Conservation (phyloP, 2,888 invertebrate genomes). For the Pristionchus fissidentatus region DNA sequence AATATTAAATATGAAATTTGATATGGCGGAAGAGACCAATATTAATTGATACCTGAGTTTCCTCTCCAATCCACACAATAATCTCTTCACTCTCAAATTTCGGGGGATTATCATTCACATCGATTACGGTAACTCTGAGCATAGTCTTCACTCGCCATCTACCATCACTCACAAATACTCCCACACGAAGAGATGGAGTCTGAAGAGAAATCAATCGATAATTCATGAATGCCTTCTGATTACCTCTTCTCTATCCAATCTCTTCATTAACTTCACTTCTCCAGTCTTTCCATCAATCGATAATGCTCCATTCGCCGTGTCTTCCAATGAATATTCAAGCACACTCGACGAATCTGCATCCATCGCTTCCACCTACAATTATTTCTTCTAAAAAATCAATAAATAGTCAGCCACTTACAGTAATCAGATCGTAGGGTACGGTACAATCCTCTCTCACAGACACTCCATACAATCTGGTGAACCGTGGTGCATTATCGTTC, state of each 20-base stretch:
- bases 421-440: constrained; percentile 43
- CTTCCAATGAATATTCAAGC: constrained; percentile 56
- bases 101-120: constrained; percentile 95
- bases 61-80: constrained; percentile 39
- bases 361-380: constrained; percentile 55
- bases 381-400: neutral
- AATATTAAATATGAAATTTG: neutral
- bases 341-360: constrained; percentile 57
- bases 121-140: constrained; percentile 87
- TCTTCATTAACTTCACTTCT: constrained; percentile 52
- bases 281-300: constrained; percentile 55
- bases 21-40: neutral
- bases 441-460: constrained; percentile 59
- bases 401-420: neutral
- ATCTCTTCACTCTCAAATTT: constrained; percentile 80
- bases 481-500: constrained; percentile 93
- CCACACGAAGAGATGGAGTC: constrained; percentile 59
- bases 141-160: constrained; percentile 78
- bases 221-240: neutral
- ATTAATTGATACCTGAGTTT: neutral
- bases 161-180: constrained; percentile 61
- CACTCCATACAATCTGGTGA: constrained; percentile 76
- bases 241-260: constrained; percentile 60
- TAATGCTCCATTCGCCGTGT: constrained; percentile 50
- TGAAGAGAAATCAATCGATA: constrained; percentile 43